Percentiles rank a stretch among this genome's conserved stretches.
These are phyloP conservation scores for Yponomeuta malinellus DNA, from an alignment of 2,888 invertebrate genomes.

Conservation along the genomic window DNA sequence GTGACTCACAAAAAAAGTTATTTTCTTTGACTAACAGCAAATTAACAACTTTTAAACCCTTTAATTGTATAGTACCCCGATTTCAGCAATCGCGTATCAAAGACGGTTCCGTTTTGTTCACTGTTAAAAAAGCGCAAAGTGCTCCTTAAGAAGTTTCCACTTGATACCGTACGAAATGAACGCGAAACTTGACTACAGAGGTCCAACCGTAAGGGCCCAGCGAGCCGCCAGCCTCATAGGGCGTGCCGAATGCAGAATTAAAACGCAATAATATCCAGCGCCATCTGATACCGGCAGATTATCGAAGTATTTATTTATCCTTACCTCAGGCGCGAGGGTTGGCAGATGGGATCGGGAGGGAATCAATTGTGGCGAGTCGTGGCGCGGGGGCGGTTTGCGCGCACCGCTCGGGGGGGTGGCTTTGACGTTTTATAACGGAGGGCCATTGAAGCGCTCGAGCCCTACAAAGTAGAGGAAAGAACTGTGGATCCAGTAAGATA, in stretches of 20 bases:
- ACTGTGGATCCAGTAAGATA: too few species aligned
- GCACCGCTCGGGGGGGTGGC: slow-evolving; percentile 23
- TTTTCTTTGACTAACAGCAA: too few species aligned
- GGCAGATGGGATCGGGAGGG: slow-evolving; percentile 61
- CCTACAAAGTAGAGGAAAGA: too few species aligned
- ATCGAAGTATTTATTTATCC: slow-evolving; percentile 74
- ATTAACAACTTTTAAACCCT: too few species aligned
- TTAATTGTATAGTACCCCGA: too few species aligned
- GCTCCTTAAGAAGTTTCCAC: too few species aligned
- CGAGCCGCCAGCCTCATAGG: slow-evolving; percentile 24
- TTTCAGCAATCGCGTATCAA: too few species aligned
- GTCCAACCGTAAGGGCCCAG: slow-evolving; percentile 23
- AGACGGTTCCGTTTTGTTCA: too few species aligned
- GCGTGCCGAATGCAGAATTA: slow-evolving; percentile 60
- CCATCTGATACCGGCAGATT: slow-evolving; percentile 65
- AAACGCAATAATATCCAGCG: slow-evolving; percentile 70
- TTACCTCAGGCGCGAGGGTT: slow-evolving; percentile 61
- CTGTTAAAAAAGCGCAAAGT: too few species aligned
- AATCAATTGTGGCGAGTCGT: slow-evolving; percentile 72
- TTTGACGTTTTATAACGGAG: slow-evolving; percentile 10
- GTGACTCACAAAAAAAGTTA: too few species aligned
- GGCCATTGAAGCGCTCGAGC: neutral
- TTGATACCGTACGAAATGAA: neutral
- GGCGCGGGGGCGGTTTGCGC: slow-evolving; percentile 64
- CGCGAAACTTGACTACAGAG: neutral